phyloP scores from a whole-genome alignment of 2,888 invertebrate species.

The Rutpela maculata region DNA sequence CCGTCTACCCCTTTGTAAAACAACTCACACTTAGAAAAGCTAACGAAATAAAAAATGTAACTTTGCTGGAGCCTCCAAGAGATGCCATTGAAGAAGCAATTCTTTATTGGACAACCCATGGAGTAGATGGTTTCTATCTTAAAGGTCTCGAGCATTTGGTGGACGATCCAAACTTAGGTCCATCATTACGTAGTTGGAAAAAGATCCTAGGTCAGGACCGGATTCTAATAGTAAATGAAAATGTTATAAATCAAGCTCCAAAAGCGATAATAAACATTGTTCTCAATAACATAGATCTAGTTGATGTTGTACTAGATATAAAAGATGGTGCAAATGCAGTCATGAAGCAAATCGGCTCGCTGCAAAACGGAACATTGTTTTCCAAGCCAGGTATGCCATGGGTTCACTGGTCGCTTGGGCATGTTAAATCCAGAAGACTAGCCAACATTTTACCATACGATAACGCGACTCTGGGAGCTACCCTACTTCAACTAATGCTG shows the following conservation, averaged over 20 bases:
- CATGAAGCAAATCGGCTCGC: constrained; percentile 77
- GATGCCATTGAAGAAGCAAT: constrained; percentile 79
- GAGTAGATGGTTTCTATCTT: constrained; percentile 93
- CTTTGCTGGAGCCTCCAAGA: constrained; percentile 41
- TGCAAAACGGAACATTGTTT: constrained; percentile 79
- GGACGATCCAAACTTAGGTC: constrained; percentile 77
- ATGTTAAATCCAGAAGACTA: constrained; percentile 79
- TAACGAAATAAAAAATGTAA: constrained; percentile 47
- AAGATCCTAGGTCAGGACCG: constrained; percentile 78
- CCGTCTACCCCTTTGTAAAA: constrained; percentile 77
- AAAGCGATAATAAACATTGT: constrained; percentile 77
- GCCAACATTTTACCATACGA: constrained; percentile 76
- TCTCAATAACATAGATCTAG: constrained; percentile 81
- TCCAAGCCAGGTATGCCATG: constrained; percentile 81
- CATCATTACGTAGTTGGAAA: constrained; percentile 82
- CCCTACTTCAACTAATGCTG: constrained; percentile 86
- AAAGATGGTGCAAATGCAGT: constrained; percentile 77
- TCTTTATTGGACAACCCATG: constrained; percentile 82
- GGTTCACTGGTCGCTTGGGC: constrained; percentile 88
- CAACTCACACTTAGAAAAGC: constrained; percentile 62
- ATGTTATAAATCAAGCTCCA: constrained; percentile 75
- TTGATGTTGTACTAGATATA: constrained; percentile 82
- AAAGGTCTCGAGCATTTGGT: constrained; percentile 85
- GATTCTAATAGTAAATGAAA: constrained; percentile 82
- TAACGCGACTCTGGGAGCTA: constrained; percentile 82